Evolutionary conservation across 2,888 invertebrate genomes (phyloP).

Genomic region (Eumerus sabulonum): DNA sequence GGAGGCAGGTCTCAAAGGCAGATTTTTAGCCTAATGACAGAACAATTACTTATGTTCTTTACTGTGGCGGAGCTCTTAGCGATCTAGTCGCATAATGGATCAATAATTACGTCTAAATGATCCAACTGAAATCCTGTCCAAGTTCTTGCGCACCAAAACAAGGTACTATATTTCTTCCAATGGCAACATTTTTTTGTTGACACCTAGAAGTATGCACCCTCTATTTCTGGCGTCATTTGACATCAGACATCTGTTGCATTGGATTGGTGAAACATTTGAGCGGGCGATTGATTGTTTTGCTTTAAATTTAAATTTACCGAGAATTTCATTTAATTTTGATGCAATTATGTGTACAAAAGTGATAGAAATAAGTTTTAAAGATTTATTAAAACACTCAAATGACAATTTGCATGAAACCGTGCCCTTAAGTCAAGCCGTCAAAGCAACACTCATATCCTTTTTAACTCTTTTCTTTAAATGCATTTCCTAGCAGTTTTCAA

Average conservation of each 20-base stretch:
- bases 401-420: slow-evolving; percentile 4
- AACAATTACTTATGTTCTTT: no score
- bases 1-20: no score
- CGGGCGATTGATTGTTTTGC: neutral
- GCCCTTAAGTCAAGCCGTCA: slow-evolving; percentile 13
- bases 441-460: slow-evolving; percentile 56
- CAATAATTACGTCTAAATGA: no score
- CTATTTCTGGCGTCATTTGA: neutral
- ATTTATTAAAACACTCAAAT: slow-evolving; percentile 2
- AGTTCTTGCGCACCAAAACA: no score
- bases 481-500: neutral
- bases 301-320: neutral
- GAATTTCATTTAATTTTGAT: neutral
- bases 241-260: neutral
- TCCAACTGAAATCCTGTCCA: no score
- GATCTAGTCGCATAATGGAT: no score
- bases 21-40: no score
- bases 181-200: no score
- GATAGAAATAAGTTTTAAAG: slow-evolving; percentile 10
- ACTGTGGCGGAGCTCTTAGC: no score
- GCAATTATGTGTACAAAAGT: slow-evolving; percentile 30
- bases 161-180: no score
- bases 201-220: neutral
- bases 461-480: neutral
- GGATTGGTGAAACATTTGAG: neutral